Percentiles rank a stretch among this genome's conserved stretches.
phyloP scores from a whole-genome alignment of 2,888 invertebrate species.

The Steinernema scapterisci region DNA sequence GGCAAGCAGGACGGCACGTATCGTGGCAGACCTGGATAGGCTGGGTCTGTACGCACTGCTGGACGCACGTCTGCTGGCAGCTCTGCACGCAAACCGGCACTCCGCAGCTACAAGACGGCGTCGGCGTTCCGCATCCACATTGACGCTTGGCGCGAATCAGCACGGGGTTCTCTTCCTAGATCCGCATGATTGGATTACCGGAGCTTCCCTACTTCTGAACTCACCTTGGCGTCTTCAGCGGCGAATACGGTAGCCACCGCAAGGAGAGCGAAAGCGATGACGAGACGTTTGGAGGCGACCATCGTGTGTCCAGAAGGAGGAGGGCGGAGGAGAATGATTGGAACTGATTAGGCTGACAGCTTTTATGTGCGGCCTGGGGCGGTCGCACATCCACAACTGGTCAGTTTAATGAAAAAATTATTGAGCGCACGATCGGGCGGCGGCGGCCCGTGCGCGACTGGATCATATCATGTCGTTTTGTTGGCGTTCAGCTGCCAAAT shows the following conservation, averaged over 20 bases:
- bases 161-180: background rate
- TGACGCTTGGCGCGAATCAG: constrained; percentile 22
- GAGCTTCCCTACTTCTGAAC: background rate
- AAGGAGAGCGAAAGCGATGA: constrained; percentile 6
- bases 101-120: constrained; percentile 22
- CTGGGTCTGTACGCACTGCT: constrained; percentile 18
- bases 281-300: background rate
- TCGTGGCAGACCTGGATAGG: constrained; percentile 12
- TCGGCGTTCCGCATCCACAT: constrained; percentile 16
- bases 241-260: constrained; percentile 24
- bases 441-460: constrained; percentile 18
- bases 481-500: background rate
- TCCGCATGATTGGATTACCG: background rate
- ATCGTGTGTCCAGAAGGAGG: background rate
- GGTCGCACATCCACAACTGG: background rate
- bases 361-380: background rate
- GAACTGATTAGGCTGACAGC: background rate
- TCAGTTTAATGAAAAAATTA: constrained; percentile 29
- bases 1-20: constrained; percentile 22
- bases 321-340: constrained; percentile 1
- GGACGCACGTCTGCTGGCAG: constrained; percentile 11
- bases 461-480: constrained; percentile 27
- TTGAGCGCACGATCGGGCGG: background rate
- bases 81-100: constrained; percentile 4
- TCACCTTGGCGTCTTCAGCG: background rate